phyloP scores from a whole-genome alignment of 2,797 vertebrate genomes.

The Falco berigora region DNA sequence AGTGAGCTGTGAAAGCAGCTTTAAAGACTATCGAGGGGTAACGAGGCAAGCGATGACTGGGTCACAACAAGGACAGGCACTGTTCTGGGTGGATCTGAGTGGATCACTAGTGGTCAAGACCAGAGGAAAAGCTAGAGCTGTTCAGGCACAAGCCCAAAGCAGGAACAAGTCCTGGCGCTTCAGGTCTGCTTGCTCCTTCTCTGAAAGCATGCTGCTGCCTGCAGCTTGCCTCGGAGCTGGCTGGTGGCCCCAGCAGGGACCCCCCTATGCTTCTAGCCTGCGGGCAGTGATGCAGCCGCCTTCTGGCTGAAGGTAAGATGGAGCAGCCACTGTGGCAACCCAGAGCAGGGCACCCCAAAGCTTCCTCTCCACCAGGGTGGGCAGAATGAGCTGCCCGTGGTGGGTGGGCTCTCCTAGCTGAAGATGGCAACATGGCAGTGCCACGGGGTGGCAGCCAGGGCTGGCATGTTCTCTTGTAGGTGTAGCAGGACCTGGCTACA shows the following conservation, averaged over 20 bases:
- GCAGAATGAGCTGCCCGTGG: neutral
- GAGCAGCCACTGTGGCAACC: accelerated
- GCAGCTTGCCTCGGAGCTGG: neutral
- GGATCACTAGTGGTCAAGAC: neutral
- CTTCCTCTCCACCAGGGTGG: accelerated
- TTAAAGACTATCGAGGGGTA: neutral
- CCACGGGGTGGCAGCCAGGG: neutral
- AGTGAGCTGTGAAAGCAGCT: neutral
- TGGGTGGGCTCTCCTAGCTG: too few relatives aligned
- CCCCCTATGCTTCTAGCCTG: neutral
- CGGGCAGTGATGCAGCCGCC: accelerated
- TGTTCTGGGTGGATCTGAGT: neutral
- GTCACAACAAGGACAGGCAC: neutral
- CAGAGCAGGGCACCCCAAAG: neutral
- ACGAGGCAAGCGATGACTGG: neutral
- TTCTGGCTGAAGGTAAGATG: neutral
- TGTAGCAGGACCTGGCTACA: neutral
- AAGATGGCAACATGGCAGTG: neutral
- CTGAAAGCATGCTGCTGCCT: neutral
- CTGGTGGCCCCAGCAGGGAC: neutral
- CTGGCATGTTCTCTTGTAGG: accelerated
- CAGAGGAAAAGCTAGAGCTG: neutral
- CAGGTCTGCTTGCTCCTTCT: neutral
- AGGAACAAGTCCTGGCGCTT: neutral
- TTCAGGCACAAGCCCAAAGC: neutral